Conservation (phyloP, 2,797 vertebrate species). For the Enteromius radiatus region DNA sequence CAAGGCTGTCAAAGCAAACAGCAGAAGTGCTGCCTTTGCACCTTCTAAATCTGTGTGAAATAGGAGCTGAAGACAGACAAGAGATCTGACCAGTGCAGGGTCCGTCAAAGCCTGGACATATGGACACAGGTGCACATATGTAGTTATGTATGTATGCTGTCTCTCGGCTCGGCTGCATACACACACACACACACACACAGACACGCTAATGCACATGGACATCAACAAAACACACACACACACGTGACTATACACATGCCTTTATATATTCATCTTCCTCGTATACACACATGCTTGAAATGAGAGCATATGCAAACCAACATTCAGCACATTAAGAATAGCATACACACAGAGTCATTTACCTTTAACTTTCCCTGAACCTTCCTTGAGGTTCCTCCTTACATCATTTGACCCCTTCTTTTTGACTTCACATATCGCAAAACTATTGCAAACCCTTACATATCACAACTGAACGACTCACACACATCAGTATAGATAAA, state of each 20-base stretch:
- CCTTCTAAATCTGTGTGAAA: constrained; percentile 77
- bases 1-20: constrained; percentile 68
- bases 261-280: background rate
- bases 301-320: background rate
- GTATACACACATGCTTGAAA: constrained; percentile 4
- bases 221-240: constrained; percentile 10
- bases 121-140: constrained; percentile 68
- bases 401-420: background rate
- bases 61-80: constrained; percentile 72
- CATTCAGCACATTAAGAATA: background rate
- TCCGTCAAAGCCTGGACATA: constrained; percentile 57
- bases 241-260: background rate
- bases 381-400: background rate
- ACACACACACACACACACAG: background rate
- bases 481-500: background rate
- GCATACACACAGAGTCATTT: background rate
- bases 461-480: background rate
- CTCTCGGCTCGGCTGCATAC: background rate
- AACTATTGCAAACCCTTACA: background rate
- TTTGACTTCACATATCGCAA: background rate
- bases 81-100: constrained; percentile 55
- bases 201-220: background rate
- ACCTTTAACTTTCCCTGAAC: background rate
- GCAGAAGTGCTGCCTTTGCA: constrained; percentile 67
- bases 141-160: background rate